Percentiles rank a stretch among this genome's conserved stretches.
Evolutionary conservation across 1,140 invertebrate genomes (phyloP).

Genomic region (Platyscapa corneri): DNA sequence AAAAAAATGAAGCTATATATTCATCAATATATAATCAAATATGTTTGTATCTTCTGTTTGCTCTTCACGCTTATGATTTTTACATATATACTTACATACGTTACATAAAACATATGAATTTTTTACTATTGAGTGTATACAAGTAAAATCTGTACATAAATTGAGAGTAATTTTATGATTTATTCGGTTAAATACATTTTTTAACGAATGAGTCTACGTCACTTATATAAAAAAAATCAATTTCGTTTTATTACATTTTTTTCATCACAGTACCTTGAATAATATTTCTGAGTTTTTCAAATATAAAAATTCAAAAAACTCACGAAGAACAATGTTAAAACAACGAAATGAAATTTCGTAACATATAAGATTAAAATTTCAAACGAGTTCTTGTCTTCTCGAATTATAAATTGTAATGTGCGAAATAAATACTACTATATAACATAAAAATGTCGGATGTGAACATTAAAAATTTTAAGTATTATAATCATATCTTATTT

Average conservation of each 20-base stretch:
- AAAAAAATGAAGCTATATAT: not conserved
- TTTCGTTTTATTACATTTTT: constrained; percentile 5
- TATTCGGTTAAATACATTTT: constrained; percentile 9
- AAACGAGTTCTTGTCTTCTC: not conserved
- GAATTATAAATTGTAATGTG: too few species aligned
- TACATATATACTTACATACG: not conserved
- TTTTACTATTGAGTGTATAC: not conserved
- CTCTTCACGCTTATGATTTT: not conserved
- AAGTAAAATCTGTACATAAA: not conserved
- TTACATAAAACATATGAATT: not conserved
- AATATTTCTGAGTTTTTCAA: not conserved
- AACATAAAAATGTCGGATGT: too few species aligned
- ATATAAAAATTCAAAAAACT: not conserved
- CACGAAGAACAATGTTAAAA: not conserved
- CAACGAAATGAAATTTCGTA: not conserved
- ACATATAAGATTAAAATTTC: not conserved
- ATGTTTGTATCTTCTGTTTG: not conserved
- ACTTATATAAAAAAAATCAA: constrained; percentile 12
- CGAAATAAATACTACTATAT: too few species aligned
- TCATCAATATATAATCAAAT: not conserved
- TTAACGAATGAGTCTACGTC: not conserved
- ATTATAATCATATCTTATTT: too few species aligned
- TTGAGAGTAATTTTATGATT: not conserved
- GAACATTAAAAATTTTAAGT: too few species aligned
- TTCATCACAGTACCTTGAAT: constrained; percentile 11